Evolutionary conservation across 2,888 invertebrate species (phyloP).

Genomic region (Drosophila incognita): DNA sequence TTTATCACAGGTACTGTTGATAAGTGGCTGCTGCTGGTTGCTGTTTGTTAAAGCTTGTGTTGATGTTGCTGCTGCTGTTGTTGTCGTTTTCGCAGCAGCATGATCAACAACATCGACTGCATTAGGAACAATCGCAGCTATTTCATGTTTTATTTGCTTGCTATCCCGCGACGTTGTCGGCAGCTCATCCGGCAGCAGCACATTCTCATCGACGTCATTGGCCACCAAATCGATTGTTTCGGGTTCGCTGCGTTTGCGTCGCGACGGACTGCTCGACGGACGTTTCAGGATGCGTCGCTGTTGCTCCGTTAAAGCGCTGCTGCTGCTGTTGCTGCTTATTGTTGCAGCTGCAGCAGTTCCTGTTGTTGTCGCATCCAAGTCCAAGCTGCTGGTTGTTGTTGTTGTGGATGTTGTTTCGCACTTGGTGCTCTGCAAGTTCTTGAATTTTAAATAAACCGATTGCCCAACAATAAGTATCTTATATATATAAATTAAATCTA

Average conservation of each 20-base stretch:
- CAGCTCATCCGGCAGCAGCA: slow-evolving; percentile 38
- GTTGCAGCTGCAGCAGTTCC: slow-evolving; percentile 41
- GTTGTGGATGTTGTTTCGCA: slow-evolving; percentile 53
- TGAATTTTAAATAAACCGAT: neutral
- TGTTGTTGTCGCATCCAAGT: slow-evolving; percentile 29
- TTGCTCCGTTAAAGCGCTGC: slow-evolving; percentile 57
- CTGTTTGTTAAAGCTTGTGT: slow-evolving; percentile 42
- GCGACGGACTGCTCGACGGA: slow-evolving; percentile 71
- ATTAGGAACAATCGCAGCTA: slow-evolving; percentile 60
- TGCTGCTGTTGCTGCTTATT: slow-evolving; percentile 29
- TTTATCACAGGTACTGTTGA: slow-evolving; percentile 85
- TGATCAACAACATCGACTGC: slow-evolving; percentile 54
- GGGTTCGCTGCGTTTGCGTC: slow-evolving; percentile 53
- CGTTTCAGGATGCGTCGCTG: slow-evolving; percentile 76
- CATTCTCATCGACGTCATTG: slow-evolving; percentile 24
- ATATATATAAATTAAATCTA: neutral
- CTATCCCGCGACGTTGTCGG: slow-evolving; percentile 67
- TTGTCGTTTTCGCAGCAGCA: slow-evolving; percentile 43
- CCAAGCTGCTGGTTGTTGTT: slow-evolving; percentile 29
- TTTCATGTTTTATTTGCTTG: slow-evolving; percentile 72
- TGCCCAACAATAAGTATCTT: neutral
- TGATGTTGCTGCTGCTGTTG: slow-evolving; percentile 11
- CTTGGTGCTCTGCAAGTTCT: slow-evolving; percentile 69
- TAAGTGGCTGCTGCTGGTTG: slow-evolving; percentile 59
- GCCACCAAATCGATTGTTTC: slow-evolving; percentile 35